These are phyloP conservation scores for Geotrypetes seraphini DNA, from an alignment of 2,797 vertebrate genomes.

Conservation along the genomic window DNA sequence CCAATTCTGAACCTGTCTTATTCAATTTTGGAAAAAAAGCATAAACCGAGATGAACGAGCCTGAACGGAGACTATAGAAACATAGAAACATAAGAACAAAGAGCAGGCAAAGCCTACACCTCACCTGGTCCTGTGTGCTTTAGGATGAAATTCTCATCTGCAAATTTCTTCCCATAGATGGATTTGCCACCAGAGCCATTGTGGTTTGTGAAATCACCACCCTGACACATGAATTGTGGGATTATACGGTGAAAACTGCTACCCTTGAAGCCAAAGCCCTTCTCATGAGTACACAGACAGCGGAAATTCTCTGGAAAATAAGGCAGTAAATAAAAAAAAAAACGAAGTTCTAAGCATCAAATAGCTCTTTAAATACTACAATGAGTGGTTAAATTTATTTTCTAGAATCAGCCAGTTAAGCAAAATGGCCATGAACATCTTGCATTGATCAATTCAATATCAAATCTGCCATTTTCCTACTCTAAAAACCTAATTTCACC, in stretches of 20 bases:
- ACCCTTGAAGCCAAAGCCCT: constrained; percentile 91
- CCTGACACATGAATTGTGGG: constrained; percentile 98
- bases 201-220: constrained; percentile 94
- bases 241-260: constrained; percentile 93
- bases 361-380: background rate
- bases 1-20: rapidly evolving
- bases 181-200: constrained; percentile 94
- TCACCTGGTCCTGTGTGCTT: constrained; percentile 88
- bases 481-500: no score
- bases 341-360: rapidly evolving
- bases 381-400: no score
- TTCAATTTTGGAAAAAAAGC: no score
- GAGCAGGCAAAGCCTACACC: no score
- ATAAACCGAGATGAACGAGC: no score
- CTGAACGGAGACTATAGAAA: no score
- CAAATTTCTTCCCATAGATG: constrained; percentile 91
- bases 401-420: no score
- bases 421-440: no score
- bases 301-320: constrained; percentile 81
- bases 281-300: constrained; percentile 91
- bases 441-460: no score
- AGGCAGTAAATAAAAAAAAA: background rate
- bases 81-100: no score
- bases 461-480: no score
- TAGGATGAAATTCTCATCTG: constrained; percentile 96